Evolutionary conservation across 2,888 invertebrate genomes (phyloP).

Genomic region (Drosophila ezoana): DNA sequence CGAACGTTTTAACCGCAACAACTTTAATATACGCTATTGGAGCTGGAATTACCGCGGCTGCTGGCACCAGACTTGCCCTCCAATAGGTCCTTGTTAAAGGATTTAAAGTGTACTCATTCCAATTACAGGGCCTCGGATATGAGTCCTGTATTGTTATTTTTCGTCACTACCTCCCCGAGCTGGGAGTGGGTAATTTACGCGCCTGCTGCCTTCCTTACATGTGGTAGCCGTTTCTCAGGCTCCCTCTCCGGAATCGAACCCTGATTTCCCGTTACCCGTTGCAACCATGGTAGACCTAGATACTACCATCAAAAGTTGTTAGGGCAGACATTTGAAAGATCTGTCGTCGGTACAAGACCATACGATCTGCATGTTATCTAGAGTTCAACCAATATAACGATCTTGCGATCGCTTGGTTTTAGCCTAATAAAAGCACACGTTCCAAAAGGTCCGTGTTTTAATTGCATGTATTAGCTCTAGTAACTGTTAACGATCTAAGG

Average conservation of each 20-base stretch:
- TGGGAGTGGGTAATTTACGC: slow-evolving; percentile 78
- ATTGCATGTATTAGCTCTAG: slow-evolving; percentile 55
- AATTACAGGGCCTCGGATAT: slow-evolving; percentile 47
- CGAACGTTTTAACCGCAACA: slow-evolving; percentile 89
- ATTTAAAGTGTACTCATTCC: slow-evolving; percentile 29
- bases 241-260: slow-evolving; percentile 89
- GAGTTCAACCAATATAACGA: slow-evolving; percentile 46
- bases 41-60: slow-evolving; percentile 64
- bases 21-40: slow-evolving; percentile 87
- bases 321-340: slow-evolving; percentile 89
- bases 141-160: slow-evolving; percentile 87
- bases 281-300: too few relatives aligned
- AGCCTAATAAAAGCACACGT: slow-evolving; percentile 42
- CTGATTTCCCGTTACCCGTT: slow-evolving; percentile 89
- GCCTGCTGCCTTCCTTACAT: slow-evolving; percentile 89
- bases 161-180: slow-evolving; percentile 87
- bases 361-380: slow-evolving; percentile 48
- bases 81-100: slow-evolving; percentile 59
- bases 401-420: slow-evolving; percentile 50
- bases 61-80: slow-evolving; percentile 59
- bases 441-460: slow-evolving; percentile 31
- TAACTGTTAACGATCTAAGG: slow-evolving; percentile 51
- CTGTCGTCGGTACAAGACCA: slow-evolving; percentile 86
- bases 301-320: slow-evolving; percentile 85
- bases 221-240: slow-evolving; percentile 88